Conservation (phyloP, 2,888 invertebrate species). For the Pandemis heparana region DNA sequence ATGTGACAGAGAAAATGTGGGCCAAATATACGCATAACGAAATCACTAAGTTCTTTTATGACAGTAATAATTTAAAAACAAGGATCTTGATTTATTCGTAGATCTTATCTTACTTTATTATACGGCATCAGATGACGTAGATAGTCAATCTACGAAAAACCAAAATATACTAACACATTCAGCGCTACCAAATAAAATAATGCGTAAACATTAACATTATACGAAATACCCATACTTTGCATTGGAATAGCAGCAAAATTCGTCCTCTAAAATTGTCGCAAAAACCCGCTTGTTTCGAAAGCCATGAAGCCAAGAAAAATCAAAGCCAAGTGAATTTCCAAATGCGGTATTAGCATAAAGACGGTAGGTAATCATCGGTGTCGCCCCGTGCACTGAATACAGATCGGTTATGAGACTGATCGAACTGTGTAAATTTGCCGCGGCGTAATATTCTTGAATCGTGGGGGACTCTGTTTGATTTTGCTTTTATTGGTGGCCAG, state of each 20-base stretch:
- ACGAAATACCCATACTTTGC: too few species aligned
- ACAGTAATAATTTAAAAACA: too few species aligned
- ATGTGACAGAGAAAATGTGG: too few species aligned
- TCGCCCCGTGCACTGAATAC: conserved; percentile 66
- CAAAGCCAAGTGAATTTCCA: conserved; percentile 75
- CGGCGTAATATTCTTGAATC: conserved; percentile 37
- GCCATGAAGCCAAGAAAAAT: conserved; percentile 60
- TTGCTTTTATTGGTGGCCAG: conserved; percentile 15
- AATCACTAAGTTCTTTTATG: too few species aligned
- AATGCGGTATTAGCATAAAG: conserved; percentile 76
- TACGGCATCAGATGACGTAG: too few species aligned
- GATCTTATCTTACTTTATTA: too few species aligned
- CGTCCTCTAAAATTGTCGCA: not conserved
- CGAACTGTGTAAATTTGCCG: conserved; percentile 41
- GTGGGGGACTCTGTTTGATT: conserved; percentile 26
- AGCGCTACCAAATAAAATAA: too few species aligned
- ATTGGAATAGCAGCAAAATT: not conserved
- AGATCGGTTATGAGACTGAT: conserved; percentile 53
- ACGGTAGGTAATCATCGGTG: conserved; percentile 74
- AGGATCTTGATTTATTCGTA: too few species aligned
- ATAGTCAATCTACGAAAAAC: too few species aligned
- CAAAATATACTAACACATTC: too few species aligned
- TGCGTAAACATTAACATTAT: too few species aligned
- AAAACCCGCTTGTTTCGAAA: conserved; percentile 14
- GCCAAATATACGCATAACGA: too few species aligned